phyloP scores from a whole-genome alignment of 2,888 invertebrate species.

The Teleogryllus oceanicus region DNA sequence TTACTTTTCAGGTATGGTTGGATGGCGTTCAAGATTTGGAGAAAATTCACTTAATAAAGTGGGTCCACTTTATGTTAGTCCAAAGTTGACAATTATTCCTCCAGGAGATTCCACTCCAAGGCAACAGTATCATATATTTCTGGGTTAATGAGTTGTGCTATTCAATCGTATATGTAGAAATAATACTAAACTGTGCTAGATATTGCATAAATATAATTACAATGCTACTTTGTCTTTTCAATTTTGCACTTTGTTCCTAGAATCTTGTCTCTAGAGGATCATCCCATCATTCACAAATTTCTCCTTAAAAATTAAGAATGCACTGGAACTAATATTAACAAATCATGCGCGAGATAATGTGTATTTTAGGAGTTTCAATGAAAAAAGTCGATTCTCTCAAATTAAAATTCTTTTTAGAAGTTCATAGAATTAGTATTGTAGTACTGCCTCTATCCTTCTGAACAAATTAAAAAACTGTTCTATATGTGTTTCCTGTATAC shows the following conservation, averaged over 20 bases:
- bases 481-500: too few species aligned
- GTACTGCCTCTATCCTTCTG: too few species aligned
- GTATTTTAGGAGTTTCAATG: too few species aligned
- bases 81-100: constrained; percentile 47
- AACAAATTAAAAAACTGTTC: too few species aligned
- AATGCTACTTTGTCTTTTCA: background rate
- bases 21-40: constrained; percentile 48
- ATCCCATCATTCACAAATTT: too few species aligned
- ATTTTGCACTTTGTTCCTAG: background rate
- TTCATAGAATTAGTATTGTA: too few species aligned
- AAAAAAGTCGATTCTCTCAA: too few species aligned
- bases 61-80: constrained; percentile 50
- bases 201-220: background rate
- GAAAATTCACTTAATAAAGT: constrained; percentile 49
- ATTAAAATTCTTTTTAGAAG: too few species aligned
- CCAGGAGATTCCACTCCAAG: background rate
- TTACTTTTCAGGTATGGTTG: constrained; percentile 45
- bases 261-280: too few species aligned
- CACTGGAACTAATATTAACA: too few species aligned
- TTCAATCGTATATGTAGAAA: background rate
- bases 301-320: too few species aligned
- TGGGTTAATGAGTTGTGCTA: constrained; percentile 22
- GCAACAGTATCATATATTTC: constrained; percentile 25
- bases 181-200: background rate
- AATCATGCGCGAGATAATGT: too few species aligned